Base-by-base conservation (phyloP, 2,888 invertebrate genomes). In the Dryomyza anilis region DNA sequence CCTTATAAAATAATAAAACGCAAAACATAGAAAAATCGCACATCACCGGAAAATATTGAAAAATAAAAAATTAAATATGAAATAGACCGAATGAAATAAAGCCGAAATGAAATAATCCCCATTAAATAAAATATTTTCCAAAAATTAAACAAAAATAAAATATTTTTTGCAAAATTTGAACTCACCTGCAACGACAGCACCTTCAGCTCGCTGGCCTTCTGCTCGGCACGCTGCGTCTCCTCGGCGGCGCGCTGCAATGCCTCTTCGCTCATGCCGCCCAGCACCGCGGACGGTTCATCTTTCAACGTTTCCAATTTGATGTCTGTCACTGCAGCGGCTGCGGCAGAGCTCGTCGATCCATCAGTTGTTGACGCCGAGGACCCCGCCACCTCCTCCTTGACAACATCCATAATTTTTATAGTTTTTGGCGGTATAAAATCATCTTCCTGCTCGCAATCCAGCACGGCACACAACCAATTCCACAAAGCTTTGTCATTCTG, bases 401-500 rank as follows among this genome's bases (percentile, higher is more conserved):
- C 78, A 12, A 74, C 73, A 43, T 78, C 80, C 57, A 78, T 78
- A 2, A 78, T 80, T 64, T 77, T 79, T 6, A 81, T 81, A 3
- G 79, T 81, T 70, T 81, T 84, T 76, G 79, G 83, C 72, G 76
- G 78, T 67, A 89, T 88, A 80, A 89, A 88, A 78, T 89, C 89
- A 69, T 91, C 90, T 57, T 89, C 89, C n/a, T 89, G 85, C 60
- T 89, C 89, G 72, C 91, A 91, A 43, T 91, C 91, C 58, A 93
- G 84, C 75, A 91, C 87, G 69, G 91, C 91, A 59, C 90, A 87
- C 64, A 94, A 89, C 76, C 89, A 91, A 75, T 90, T 89, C 94
- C 94, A 94, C 43, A 94, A 83, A 4, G 89, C 86, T 3, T 89
- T 89, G 76, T 91, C 92, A 70, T 89, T 89, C 76, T 91, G 89